Conservation (phyloP, 2,888 invertebrate species). For the Heteromurus nitidus region DNA sequence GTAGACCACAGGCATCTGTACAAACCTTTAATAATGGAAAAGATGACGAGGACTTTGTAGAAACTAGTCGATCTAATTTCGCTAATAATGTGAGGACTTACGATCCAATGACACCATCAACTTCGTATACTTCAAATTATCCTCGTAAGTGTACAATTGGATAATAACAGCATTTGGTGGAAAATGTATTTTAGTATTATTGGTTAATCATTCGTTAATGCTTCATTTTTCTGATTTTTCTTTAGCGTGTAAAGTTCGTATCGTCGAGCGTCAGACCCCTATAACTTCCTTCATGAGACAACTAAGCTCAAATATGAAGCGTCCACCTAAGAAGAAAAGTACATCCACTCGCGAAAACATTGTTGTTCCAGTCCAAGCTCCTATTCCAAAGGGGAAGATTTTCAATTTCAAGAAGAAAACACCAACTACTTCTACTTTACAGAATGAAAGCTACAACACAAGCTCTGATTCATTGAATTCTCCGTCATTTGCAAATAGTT, state of each 20-base stretch:
- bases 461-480: neutral
- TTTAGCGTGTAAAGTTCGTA: constrained; percentile 45
- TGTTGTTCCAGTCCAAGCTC: neutral
- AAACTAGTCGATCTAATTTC: too few relatives aligned
- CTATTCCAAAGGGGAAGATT: constrained; percentile 2
- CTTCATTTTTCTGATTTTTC: neutral
- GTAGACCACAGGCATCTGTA: too few relatives aligned
- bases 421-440: neutral
- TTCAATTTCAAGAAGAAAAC: constrained; percentile 47
- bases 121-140: neutral
- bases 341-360: neutral
- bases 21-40: too few relatives aligned
- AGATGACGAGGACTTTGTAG: too few relatives aligned
- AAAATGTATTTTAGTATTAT: too few relatives aligned
- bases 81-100: neutral
- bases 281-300: constrained; percentile 48
- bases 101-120: constrained; percentile 33
- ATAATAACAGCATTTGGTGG: neutral
- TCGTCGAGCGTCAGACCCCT: constrained; percentile 31
- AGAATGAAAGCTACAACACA: neutral
- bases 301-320: constrained; percentile 36
- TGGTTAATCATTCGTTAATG: too few relatives aligned
- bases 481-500: neutral
- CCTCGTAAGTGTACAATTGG: constrained; percentile 1
- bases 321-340: neutral